Evolutionary conservation across 2,797 vertebrate species (phyloP).

Genomic region (Hephaestus fuliginosus): DNA sequence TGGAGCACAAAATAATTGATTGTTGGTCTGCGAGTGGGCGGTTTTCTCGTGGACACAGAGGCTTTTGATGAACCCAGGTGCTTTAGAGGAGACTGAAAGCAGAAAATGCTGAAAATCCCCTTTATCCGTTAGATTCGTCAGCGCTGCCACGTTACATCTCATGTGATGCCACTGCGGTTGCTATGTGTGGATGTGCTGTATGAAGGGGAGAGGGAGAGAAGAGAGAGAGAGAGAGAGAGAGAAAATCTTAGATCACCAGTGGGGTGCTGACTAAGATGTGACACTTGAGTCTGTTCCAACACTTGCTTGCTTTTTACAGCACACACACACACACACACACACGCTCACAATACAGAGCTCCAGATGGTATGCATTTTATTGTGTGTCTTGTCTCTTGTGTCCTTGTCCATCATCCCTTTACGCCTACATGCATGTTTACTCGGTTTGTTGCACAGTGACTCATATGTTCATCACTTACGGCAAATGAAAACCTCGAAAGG

Average conservation of each 20-base stretch:
- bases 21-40: not conserved
- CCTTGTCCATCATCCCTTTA: constrained; percentile 37
- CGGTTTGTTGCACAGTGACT: constrained; percentile 33
- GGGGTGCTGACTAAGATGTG: constrained; percentile 70
- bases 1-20: not conserved
- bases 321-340: constrained; percentile 29
- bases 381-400: constrained; percentile 25
- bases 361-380: constrained; percentile 42
- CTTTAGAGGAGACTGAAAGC: not conserved
- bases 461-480: constrained; percentile 14
- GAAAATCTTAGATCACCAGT: constrained; percentile 48
- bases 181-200: constrained; percentile 15
- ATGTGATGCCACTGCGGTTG: constrained; percentile 23
- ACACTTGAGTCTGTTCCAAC: constrained; percentile 55
- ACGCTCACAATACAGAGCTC: constrained; percentile 11
- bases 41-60: constrained; percentile 4
- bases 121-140: constrained; percentile 21
- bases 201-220: not conserved
- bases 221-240: constrained; percentile 20
- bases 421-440: constrained; percentile 22
- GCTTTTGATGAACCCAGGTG: not conserved
- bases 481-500: constrained; percentile 21
- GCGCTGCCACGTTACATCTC: constrained; percentile 22
- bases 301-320: constrained; percentile 17
- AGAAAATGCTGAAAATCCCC: constrained; percentile 8